Base-by-base conservation (phyloP, 1,140 invertebrate species). In the Zaprionus capensis region DNA sequence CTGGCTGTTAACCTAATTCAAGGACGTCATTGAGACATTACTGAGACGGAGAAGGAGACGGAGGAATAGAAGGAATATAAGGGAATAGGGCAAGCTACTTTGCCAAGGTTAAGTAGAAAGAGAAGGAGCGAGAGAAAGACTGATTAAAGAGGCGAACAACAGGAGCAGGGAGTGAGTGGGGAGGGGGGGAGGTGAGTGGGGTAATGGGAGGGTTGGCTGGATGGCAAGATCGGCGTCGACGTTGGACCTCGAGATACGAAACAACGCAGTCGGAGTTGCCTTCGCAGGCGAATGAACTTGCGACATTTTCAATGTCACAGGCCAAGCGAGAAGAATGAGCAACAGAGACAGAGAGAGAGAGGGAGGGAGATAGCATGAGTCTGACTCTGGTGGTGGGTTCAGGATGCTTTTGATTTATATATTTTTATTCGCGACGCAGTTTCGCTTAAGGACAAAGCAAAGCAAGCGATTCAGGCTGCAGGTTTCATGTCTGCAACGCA, bases 1-100 rank as follows among this genome's bases (percentile, higher is more conserved):
- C 78, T 87, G 85, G 84, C 84, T 88, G 79, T 91, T 91, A 91
- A 91, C 90, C 90, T 87, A 91, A 90, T 91, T 91, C 90, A 91
- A 91, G 90, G 90, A 91, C 90, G 90, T 90, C 90, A 91, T 91
- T 91, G 90, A 91, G 84, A 91, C 90, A 91, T 82, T 88, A 91
- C 81, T 34, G 31, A 34, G 56, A 31, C 51, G 31, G 63, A 31
- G 63, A 46, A 67, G 51, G 38, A 5, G 62, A 46, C 63, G 53
- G 41, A 5, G 51, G 15, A n/a, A 24, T 53, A 24, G 9, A 58
- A 64, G 22, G 73, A 91, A 90, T 91, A 91, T 91, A 91, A 91
- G 88, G 88, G 88, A 91, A 91, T 91, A 91, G 88, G 88, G 88
- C 88, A 91, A 91, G 91, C 88, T 91, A 85, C 88, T 91, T 88